These are phyloP conservation scores for Pungitius pungitius DNA, from an alignment of 2,113 vertebrate species.

Conservation along the genomic window DNA sequence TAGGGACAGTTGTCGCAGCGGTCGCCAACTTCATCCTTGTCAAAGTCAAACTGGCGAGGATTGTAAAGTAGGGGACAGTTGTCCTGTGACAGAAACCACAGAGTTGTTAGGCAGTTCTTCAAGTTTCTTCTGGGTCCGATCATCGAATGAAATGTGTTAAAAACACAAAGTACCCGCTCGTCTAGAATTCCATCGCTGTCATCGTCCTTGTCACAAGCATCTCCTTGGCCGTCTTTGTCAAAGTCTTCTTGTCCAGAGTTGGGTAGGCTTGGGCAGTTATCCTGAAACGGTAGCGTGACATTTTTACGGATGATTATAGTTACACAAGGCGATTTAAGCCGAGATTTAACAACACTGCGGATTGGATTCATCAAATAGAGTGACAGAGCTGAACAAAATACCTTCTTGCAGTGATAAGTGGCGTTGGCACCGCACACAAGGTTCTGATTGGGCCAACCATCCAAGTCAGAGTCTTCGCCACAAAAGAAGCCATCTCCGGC, in stretches of 20 bases:
- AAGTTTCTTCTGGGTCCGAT: neutral
- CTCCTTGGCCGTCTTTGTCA: constrained; percentile 94
- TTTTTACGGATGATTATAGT: neutral
- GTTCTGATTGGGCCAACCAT: constrained; percentile 97
- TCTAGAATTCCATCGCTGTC: constrained; percentile 94
- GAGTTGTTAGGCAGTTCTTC: neutral
- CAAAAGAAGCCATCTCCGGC: constrained; percentile 95
- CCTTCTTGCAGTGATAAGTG: constrained; percentile 93
- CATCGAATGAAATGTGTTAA: neutral
- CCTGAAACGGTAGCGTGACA: constrained; percentile 75
- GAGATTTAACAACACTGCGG: neutral
- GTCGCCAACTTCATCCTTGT: constrained; percentile 97
- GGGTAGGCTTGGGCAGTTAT: constrained; percentile 96
- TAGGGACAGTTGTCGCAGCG: constrained; percentile 97
- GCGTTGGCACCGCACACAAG: constrained; percentile 92
- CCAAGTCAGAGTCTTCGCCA: constrained; percentile 96
- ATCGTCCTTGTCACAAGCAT: constrained; percentile 97
- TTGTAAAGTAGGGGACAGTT: constrained; percentile 96
- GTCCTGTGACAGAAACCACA: constrained; percentile 80
- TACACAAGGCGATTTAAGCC: neutral
- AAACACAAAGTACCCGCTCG: constrained; percentile 85
- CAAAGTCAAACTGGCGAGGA: constrained; percentile 94
- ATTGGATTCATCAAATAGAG: neutral
- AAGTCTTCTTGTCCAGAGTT: constrained; percentile 99
- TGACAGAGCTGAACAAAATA: constrained; percentile 58